Base-by-base conservation (phyloP, 2,113 vertebrate genomes). In the Prunella himalayana region DNA sequence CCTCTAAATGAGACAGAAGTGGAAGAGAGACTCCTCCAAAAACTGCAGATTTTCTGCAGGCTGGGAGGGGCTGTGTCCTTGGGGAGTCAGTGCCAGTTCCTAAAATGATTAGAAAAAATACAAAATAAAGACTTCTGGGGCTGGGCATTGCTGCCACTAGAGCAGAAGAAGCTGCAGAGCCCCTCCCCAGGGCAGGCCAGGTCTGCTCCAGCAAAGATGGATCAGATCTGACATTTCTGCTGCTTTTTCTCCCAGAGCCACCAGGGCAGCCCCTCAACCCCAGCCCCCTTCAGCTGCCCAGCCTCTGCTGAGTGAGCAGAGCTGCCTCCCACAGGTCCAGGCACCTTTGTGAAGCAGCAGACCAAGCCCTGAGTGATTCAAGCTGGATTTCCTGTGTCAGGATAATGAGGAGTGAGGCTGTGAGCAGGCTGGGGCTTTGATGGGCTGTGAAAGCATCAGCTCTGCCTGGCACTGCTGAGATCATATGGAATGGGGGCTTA, bases 301-400 rank as follows among this genome's bases (percentile, higher is more conserved):
- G 21, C 17, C 66, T 28, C 15, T 87, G 94, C 95, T 96, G 96
- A 93, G 86, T 5, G 78, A 59, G 86, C 13, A 21, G 56, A 59
- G 51, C 76, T 31, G 56, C 24, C 22, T 33, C 37, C 35, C 42
- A 3, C 53, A n/a, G 79, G 61, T 11, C 71, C 44, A 11, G 66
- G 45, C 60, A 23, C 73, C 53, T 84, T 72, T 89, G 54, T 35
- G 95, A 89, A 19, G n/a, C 86, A 91, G 54, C 95, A 91, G 85
- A 76, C 17, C 9, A 4, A 90, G 50, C 69, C 39, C 0, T 7
- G 41, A 13, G 72, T n/a, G 49, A 87, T 84, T 92, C 60, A 50
- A 78, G 88, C 3, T 80, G 96, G 96, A 95, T 98, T 97, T 95
- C 90, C 71, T 59, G 1, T 91, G 96, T 96, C 97, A 94, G 85